Percentiles rank a stretch among this genome's conserved stretches.
phyloP scores from a whole-genome alignment of 2,797 vertebrate species.

The Eleutherodactylus coqui region DNA sequence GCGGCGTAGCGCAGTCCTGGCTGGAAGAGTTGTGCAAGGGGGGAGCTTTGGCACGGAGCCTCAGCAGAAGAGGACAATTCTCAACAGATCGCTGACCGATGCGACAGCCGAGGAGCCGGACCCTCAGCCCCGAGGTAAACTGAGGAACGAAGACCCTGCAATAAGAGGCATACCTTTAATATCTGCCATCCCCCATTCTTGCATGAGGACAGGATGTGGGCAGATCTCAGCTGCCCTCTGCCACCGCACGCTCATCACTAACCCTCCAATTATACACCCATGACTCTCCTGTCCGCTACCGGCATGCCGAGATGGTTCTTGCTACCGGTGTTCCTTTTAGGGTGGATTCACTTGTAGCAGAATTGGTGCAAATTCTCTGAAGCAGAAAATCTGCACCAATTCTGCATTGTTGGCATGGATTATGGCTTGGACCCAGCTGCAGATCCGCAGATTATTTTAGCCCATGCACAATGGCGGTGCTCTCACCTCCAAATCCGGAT shows the following conservation, averaged over 20 bases:
- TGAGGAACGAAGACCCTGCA: conserved; percentile 94
- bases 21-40: conserved; percentile 94
- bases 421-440: too few relatives aligned
- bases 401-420: too few relatives aligned
- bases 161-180: background rate
- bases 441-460: too few relatives aligned
- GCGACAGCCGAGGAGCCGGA: conserved; percentile 88
- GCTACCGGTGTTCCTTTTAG: too few relatives aligned
- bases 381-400: too few relatives aligned
- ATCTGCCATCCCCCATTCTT: background rate
- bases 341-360: too few relatives aligned
- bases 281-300: background rate
- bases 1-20: conserved; percentile 84
- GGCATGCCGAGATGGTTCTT: too few relatives aligned
- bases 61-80: conserved; percentile 89
- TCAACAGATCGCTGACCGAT: conserved; percentile 78
- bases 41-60: conserved; percentile 90
- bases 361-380: too few relatives aligned
- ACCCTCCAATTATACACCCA: background rate
- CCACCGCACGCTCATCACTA: background rate
- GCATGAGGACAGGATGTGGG: background rate
- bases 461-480: too few relatives aligned
- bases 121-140: conserved; percentile 89
- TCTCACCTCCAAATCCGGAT: too few relatives aligned
- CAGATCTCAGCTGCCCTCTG: background rate